Percentiles rank a stretch among this genome's conserved stretches.
Conservation (phyloP, 2,113 vertebrate species). For the Camelus dromedarius region DNA sequence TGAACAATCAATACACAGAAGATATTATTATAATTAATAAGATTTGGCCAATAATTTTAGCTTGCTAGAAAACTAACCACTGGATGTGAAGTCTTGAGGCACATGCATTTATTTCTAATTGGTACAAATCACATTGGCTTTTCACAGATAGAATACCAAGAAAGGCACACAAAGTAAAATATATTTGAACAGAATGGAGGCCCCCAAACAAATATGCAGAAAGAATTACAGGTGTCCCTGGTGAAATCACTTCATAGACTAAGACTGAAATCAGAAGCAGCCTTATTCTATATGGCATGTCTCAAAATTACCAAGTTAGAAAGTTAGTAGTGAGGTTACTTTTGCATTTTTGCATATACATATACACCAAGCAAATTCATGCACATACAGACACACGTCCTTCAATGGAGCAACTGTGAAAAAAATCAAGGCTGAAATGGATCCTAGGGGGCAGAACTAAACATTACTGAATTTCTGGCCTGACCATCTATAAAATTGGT, state of each 20-base stretch:
- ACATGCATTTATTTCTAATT: conserved; percentile 34
- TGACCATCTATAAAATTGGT: conserved; percentile 11
- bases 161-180: conserved; percentile 16
- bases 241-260: conserved; percentile 2
- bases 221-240: conserved; percentile 52
- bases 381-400: neutral
- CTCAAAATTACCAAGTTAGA: conserved; percentile 49
- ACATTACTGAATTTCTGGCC: neutral
- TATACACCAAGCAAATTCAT: neutral
- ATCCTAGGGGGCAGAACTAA: neutral
- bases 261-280: conserved; percentile 10
- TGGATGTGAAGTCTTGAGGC: neutral
- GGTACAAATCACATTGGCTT: neutral
- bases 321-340: neutral
- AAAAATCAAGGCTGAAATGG: neutral
- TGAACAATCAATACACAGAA: conserved; percentile 16
- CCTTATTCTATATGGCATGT: neutral
- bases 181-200: conserved; percentile 16
- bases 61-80: conserved; percentile 17
- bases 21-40: neutral
- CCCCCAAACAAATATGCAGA: neutral
- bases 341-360: neutral
- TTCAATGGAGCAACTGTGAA: neutral
- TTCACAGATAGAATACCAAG: neutral
- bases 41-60: conserved; percentile 34